Evolutionary conservation across 1,140 invertebrate genomes (phyloP).

Genomic region (Augochlora pura): DNA sequence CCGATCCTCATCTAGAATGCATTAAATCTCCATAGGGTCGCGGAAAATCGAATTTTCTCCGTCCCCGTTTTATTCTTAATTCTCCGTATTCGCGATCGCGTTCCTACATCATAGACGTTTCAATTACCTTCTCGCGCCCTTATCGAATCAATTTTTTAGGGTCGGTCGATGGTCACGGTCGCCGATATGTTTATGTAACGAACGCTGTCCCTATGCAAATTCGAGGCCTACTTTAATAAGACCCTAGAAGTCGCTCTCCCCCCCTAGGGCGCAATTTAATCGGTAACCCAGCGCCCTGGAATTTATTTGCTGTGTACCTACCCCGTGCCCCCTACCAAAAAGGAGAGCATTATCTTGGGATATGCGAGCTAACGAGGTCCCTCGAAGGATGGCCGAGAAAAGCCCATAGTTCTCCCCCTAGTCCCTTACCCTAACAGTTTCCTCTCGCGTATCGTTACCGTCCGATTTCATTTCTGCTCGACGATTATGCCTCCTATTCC

Average conservation of each 20-base stretch:
- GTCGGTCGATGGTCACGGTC: not conserved
- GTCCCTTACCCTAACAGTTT: too few relatives aligned
- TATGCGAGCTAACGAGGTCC: constrained; percentile 13
- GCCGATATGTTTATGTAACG: not conserved
- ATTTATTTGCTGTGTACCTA: constrained; percentile 18
- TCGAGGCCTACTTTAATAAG: constrained; percentile 4
- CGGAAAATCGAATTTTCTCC: too few relatives aligned
- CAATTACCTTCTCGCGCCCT: not conserved
- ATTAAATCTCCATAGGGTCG: too few relatives aligned
- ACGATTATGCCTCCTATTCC: not conserved
- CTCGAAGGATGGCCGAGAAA: not conserved
- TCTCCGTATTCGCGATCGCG: too few relatives aligned
- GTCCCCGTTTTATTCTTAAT: too few relatives aligned
- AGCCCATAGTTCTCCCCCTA: not conserved
- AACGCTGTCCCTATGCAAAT: constrained; percentile 9
- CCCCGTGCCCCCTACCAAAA: too few relatives aligned
- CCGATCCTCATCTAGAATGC: too few relatives aligned
- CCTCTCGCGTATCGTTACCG: too few relatives aligned
- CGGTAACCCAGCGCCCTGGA: not conserved
- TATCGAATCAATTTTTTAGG: not conserved
- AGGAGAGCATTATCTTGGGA: constrained; percentile 4
- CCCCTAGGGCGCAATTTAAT: not conserved
- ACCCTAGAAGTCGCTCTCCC: not conserved
- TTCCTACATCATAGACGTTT: too few relatives aligned
- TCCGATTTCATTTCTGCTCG: not conserved